phyloP scores from a whole-genome alignment of 2,113 vertebrate species.

The Nibea albiflora region DNA sequence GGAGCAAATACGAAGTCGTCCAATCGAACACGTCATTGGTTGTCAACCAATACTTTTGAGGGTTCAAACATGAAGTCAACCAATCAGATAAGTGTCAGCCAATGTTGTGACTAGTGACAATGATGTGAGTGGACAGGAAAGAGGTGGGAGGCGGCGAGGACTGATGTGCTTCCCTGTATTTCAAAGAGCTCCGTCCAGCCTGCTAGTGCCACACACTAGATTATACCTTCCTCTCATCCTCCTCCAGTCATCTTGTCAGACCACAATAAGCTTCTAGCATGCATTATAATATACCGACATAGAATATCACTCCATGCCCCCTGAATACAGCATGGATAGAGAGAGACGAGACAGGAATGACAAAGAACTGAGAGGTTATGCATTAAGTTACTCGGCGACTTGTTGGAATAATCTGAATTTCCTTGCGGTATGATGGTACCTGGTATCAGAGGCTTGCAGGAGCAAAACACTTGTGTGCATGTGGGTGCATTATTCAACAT shows the following conservation, averaged over 20 bases:
- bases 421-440: neutral
- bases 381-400: slow-evolving; percentile 11
- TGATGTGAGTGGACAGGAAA: slow-evolving; percentile 58
- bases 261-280: slow-evolving; percentile 12
- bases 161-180: slow-evolving; percentile 49
- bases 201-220: slow-evolving; percentile 39
- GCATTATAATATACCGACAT: slow-evolving; percentile 21
- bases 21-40: slow-evolving; percentile 53
- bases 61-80: slow-evolving; percentile 69
- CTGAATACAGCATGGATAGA: neutral
- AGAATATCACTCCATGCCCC: neutral
- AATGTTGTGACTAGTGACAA: slow-evolving; percentile 33
- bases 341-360: slow-evolving; percentile 2
- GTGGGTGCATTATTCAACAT: slow-evolving; percentile 38
- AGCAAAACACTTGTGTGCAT: slow-evolving; percentile 26
- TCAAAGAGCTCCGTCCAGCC: slow-evolving; percentile 62
- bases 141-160: slow-evolving; percentile 32
- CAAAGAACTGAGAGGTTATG: slow-evolving; percentile 16
- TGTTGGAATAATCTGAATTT: slow-evolving; percentile 16
- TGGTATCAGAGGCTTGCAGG: neutral
- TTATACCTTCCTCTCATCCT: slow-evolving; percentile 37
- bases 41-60: slow-evolving; percentile 57
- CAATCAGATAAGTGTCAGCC: slow-evolving; percentile 60
- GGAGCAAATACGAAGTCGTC: slow-evolving; percentile 47
- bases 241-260: slow-evolving; percentile 47